A percentile compares a stretch with the other conserved stretches of the same genome.
Evolutionary conservation across 2,113 vertebrate genomes (phyloP).

Genomic region (Hiodon alosoides): DNA sequence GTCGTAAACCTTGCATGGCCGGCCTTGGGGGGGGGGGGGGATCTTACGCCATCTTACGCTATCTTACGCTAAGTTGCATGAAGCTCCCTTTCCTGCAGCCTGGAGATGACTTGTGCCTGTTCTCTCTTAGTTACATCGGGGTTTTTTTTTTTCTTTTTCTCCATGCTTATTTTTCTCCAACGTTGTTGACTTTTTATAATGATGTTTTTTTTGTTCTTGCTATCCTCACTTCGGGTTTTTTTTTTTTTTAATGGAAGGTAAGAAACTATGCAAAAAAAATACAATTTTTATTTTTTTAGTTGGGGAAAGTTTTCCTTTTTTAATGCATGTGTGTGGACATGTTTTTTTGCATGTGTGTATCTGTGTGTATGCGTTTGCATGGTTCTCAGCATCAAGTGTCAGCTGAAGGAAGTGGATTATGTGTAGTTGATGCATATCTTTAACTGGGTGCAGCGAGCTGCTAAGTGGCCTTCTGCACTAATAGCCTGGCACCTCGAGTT

Average conservation of each 20-base stretch:
- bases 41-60: too few relatives aligned
- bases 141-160: slow-evolving; percentile 23
- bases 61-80: slow-evolving; percentile 49
- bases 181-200: slow-evolving; percentile 45
- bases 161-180: slow-evolving; percentile 44
- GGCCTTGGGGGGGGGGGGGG: slow-evolving; percentile 39
- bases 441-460: too few relatives aligned
- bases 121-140: slow-evolving; percentile 5
- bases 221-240: slow-evolving; percentile 26
- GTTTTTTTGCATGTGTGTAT: slow-evolving; percentile 26
- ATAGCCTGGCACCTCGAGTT: too few relatives aligned
- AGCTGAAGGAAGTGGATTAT: too few relatives aligned
- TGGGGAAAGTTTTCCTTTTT: background rate
- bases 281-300: background rate
- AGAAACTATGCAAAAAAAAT: slow-evolving; percentile 43
- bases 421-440: too few relatives aligned
- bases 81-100: background rate
- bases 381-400: background rate
- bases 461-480: too few relatives aligned
- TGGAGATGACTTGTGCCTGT: too few relatives aligned
- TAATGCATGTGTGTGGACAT: slow-evolving; percentile 28
- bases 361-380: background rate
- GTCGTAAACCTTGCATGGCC: slow-evolving; percentile 59
- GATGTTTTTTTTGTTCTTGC: slow-evolving; percentile 24
- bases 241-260: slow-evolving; percentile 61